These are phyloP conservation scores for Acomys russatus DNA, from an alignment of 2,797 vertebrate species.

Conservation along the genomic window DNA sequence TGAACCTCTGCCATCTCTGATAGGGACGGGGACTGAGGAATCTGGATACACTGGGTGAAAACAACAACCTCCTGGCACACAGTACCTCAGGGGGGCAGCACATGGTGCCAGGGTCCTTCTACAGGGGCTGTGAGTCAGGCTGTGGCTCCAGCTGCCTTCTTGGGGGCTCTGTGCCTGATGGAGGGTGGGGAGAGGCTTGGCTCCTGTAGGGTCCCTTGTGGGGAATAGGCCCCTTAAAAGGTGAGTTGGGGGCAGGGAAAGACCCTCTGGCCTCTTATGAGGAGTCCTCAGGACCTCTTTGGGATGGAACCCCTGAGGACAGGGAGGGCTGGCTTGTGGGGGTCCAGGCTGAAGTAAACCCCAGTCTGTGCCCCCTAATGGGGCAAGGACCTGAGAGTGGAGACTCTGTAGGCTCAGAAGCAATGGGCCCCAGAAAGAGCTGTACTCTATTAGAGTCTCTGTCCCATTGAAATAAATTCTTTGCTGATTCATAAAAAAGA, in stretches of 20 bases:
- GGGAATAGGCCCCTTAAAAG: not conserved
- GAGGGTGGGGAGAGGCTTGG: not conserved
- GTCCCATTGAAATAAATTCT: conserved; percentile 25
- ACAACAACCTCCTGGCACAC: not conserved
- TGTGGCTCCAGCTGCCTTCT: not conserved
- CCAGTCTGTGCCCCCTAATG: too few species aligned
- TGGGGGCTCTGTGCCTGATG: not conserved
- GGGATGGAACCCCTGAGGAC: not conserved
- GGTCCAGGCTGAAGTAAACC: not conserved
- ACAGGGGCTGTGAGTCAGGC: not conserved
- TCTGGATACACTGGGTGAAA: not conserved
- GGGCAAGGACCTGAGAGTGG: not conserved
- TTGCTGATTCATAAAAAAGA: conserved; percentile 64
- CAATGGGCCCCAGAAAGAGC: not conserved
- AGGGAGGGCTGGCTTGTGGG: not conserved
- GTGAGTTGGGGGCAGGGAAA: not conserved
- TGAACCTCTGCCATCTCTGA: fast-evolving
- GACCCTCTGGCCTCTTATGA: fast-evolving
- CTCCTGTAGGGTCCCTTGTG: not conserved
- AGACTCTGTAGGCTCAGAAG: not conserved
- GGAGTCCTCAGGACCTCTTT: not conserved
- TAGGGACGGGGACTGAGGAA: not conserved
- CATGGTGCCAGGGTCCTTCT: not conserved
- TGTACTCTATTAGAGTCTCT: conserved; percentile 52
- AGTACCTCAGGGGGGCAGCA: not conserved